Evolutionary conservation across 2,888 invertebrate species (phyloP).

Genomic region (Ceratothoa steindachneri): DNA sequence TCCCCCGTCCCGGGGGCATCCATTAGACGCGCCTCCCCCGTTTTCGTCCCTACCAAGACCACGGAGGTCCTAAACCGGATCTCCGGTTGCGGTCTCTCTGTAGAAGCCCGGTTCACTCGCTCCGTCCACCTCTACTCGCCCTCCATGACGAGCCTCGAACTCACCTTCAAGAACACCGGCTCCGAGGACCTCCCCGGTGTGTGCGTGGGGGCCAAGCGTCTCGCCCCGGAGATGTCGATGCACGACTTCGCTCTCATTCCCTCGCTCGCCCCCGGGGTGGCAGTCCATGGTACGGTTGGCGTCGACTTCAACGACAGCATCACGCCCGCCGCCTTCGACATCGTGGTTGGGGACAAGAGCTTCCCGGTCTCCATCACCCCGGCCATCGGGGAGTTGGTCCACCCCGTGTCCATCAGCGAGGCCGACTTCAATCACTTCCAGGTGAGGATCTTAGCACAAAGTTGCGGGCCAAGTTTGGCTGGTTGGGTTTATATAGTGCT

Average conservation of each 20-base stretch:
- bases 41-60: constrained; percentile 61
- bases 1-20: constrained; percentile 23
- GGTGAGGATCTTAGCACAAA: constrained; percentile 53
- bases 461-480: background rate
- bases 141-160: constrained; percentile 74
- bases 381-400: constrained; percentile 79
- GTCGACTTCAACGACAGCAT: constrained; percentile 91
- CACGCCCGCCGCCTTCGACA: constrained; percentile 76
- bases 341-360: constrained; percentile 53
- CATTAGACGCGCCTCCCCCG: constrained; percentile 60
- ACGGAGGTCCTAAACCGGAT: constrained; percentile 69
- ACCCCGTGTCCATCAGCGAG: constrained; percentile 72
- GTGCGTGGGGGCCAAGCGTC: constrained; percentile 66
- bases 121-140: constrained; percentile 76
- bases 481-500: too few relatives aligned
- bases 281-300: constrained; percentile 66
- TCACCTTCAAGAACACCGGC: constrained; percentile 71
- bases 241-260: constrained; percentile 70
- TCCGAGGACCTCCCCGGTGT: constrained; percentile 65
- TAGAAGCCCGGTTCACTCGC: constrained; percentile 65
- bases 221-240: constrained; percentile 68
- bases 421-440: constrained; percentile 67
- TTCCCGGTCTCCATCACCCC: constrained; percentile 63
- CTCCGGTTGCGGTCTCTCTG: constrained; percentile 59
- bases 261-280: constrained; percentile 62